These are phyloP conservation scores for Lampris incognitus DNA, from an alignment of 2,113 vertebrate genomes.

Conservation along the genomic window DNA sequence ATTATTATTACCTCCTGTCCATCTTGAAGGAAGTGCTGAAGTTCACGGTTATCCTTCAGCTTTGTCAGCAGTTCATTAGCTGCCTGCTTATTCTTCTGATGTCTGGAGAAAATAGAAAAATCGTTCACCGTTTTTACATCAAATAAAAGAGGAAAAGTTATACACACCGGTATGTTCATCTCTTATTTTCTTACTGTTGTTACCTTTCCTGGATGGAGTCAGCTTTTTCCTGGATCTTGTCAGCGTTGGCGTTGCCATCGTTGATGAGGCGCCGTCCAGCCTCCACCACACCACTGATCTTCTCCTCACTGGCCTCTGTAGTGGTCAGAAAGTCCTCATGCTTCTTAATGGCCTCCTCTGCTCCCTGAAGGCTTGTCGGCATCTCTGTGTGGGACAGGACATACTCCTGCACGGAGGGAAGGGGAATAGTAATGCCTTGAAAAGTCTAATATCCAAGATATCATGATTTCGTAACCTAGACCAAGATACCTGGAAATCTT, in stretches of 20 bases:
- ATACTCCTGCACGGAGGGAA: constrained; percentile 85
- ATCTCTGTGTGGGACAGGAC: constrained; percentile 93
- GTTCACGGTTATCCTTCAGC: constrained; percentile 92
- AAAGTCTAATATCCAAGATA: background rate
- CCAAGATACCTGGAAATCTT: no score
- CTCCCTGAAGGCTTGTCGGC: constrained; percentile 89
- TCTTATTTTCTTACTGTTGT: constrained; percentile 18
- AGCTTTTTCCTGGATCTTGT: constrained; percentile 93
- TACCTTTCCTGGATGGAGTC: constrained; percentile 93
- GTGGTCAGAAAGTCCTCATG: constrained; percentile 94
- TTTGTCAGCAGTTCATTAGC: constrained; percentile 88
- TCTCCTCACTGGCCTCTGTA: constrained; percentile 93
- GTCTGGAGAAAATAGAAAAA: constrained; percentile 74
- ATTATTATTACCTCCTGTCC: constrained; percentile 89
- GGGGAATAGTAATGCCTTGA: constrained; percentile 13
- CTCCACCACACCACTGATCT: constrained; percentile 88
- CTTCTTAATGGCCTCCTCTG: constrained; percentile 91
- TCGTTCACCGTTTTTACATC: background rate
- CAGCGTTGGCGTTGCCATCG: constrained; percentile 84
- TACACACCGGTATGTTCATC: background rate
- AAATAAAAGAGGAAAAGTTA: background rate
- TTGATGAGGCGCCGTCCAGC: constrained; percentile 88
- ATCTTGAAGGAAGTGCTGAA: constrained; percentile 94
- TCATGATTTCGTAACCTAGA: no score
- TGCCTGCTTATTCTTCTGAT: constrained; percentile 87